Evolutionary conservation across 2,797 vertebrate genomes (phyloP).

Genomic region (Hapalemur alaotrensis): DNA sequence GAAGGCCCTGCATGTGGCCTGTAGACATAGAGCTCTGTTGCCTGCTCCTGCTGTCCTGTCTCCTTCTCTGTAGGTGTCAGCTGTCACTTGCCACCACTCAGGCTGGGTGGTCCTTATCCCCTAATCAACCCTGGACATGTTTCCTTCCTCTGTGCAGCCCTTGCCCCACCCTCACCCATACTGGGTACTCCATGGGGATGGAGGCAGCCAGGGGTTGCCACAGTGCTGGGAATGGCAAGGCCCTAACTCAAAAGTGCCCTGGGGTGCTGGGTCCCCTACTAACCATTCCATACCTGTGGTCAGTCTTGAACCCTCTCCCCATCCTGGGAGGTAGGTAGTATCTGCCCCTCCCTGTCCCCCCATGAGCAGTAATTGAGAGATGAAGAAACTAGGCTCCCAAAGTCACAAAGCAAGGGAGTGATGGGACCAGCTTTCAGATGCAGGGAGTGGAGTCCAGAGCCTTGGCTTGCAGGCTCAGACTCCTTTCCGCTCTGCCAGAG

Average conservation of each 20-base stretch:
- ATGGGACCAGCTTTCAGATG: neutral
- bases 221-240: neutral
- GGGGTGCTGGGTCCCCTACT: neutral
- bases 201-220: neutral
- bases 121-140: neutral
- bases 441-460: neutral
- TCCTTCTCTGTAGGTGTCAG: neutral
- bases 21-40: neutral
- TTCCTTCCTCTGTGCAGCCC: neutral
- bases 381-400: neutral
- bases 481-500: neutral
- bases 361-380: neutral
- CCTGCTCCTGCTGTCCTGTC: neutral
- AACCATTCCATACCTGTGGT: neutral
- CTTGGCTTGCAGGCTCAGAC: neutral
- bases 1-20: neutral
- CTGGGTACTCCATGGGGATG: neutral
- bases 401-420: neutral
- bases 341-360: neutral
- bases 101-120: neutral
- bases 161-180: neutral
- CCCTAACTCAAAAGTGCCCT: neutral
- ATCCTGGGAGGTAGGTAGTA: neutral
- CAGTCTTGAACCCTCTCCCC: neutral
- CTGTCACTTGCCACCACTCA: neutral